Conservation (phyloP, 2,888 invertebrate species). For the Macrophya alboannulata region DNA sequence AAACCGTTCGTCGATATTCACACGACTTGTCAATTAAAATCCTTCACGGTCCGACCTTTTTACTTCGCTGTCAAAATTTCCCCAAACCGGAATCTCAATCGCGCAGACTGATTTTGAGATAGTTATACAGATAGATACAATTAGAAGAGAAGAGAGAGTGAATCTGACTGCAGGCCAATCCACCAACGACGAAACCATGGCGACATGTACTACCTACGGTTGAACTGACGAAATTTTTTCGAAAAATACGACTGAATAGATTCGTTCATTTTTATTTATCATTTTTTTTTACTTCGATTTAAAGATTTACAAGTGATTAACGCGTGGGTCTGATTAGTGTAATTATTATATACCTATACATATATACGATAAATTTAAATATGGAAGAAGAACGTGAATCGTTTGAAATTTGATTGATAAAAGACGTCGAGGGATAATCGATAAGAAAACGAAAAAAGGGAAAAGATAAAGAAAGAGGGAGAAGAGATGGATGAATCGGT, state of each 20-base stretch:
- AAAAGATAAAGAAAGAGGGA: background rate
- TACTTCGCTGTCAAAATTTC: conserved; percentile 21
- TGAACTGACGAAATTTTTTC: too few relatives aligned
- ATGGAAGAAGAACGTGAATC: background rate
- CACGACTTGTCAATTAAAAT: background rate
- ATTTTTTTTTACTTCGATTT: background rate
- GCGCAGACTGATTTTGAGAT: background rate
- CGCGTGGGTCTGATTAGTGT: background rate
- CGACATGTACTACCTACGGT: background rate
- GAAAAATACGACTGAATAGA: background rate
- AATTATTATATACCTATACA: background rate
- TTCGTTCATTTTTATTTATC: background rate
- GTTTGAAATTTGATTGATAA: background rate
- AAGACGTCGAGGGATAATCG: background rate
- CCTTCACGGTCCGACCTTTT: background rate
- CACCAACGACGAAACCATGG: background rate
- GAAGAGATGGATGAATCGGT: conserved; percentile 66
- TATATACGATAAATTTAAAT: background rate
- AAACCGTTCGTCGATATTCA: too few relatives aligned
- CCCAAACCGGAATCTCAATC: background rate
- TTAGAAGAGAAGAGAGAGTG: background rate
- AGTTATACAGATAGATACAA: background rate
- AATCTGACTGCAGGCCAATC: conserved; percentile 3
- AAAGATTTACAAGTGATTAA: background rate
- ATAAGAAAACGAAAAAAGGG: background rate